Conservation (phyloP, 2,113 vertebrate genomes). For the Genyomyrus donnyi region DNA sequence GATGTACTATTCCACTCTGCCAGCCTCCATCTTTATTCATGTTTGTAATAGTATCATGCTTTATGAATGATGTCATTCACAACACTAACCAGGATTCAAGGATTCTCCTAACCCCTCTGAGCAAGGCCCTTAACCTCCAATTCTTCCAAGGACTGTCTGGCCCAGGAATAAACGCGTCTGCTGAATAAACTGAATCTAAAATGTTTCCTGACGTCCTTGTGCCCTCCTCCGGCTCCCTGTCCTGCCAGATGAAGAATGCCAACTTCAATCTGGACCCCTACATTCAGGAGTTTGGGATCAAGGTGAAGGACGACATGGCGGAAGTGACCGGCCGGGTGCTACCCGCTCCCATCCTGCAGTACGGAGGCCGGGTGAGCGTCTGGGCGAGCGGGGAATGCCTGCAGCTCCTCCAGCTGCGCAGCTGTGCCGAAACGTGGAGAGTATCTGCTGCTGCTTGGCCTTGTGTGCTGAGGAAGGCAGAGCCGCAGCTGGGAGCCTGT, state of each 20-base stretch:
- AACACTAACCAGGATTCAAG: too few species aligned
- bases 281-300: constrained; percentile 98
- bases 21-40: background rate
- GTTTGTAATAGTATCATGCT: background rate
- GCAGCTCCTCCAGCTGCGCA: background rate
- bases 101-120: too few species aligned
- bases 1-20: background rate
- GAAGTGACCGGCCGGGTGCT: constrained; percentile 94
- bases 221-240: background rate
- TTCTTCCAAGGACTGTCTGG: background rate
- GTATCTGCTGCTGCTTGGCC: background rate
- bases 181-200: background rate
- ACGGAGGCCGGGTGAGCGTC: constrained; percentile 83
- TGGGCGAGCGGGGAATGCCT: background rate
- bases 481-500: background rate
- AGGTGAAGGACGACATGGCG: constrained; percentile 97
- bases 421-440: background rate
- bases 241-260: constrained; percentile 92
- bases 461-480: background rate
- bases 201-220: background rate
- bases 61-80: background rate
- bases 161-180: background rate
- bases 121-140: background rate
- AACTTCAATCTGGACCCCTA: constrained; percentile 98
- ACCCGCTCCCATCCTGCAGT: constrained; percentile 93